These are phyloP conservation scores for Typhlichthys eigenmanni DNA, from an alignment of 2,797 vertebrate species.

Conservation along the genomic window DNA sequence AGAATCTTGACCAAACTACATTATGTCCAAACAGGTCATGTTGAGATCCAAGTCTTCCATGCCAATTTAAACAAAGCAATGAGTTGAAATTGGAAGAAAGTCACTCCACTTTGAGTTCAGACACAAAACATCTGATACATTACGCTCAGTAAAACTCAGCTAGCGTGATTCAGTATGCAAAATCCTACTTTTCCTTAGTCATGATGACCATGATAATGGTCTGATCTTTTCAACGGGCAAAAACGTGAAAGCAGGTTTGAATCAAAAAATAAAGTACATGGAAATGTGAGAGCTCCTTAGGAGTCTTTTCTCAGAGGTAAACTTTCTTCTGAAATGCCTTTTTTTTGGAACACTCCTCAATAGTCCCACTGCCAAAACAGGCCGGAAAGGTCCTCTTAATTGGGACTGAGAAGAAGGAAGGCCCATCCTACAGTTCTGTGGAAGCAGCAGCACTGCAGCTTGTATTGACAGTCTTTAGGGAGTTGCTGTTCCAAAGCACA, in stretches of 20 bases:
- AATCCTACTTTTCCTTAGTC: conserved; percentile 36
- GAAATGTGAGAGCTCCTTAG: conserved; percentile 65
- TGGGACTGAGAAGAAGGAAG: conserved; percentile 29
- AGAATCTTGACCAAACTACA: conserved; percentile 54
- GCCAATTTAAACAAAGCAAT: conserved; percentile 56
- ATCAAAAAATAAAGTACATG: conserved; percentile 50
- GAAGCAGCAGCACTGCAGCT: conserved; percentile 51
- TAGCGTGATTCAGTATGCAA: conserved; percentile 24
- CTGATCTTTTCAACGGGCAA: conserved; percentile 31
- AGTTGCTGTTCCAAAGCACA: conserved; percentile 40
- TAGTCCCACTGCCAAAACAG: conserved; percentile 41
- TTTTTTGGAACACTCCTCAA: conserved; percentile 30
- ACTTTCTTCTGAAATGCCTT: conserved; percentile 71
- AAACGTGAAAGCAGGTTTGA: conserved; percentile 7
- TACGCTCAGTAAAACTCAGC: conserved; percentile 51
- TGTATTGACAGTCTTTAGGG: conserved; percentile 32
- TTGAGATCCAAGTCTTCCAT: conserved; percentile 42
- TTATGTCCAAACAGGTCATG: conserved; percentile 53
- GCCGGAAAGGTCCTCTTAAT: conserved; percentile 51
- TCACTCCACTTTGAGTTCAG: conserved; percentile 43
- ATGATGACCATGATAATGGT: conserved; percentile 48
- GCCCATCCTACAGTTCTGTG: conserved; percentile 34
- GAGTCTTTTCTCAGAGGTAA: conserved; percentile 78
- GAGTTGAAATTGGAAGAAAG: conserved; percentile 45
- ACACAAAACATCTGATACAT: conserved; percentile 47